A percentile compares a stretch with the other conserved stretches of the same genome.
Conservation (phyloP, 2,113 vertebrate species). For the Equus quagga region DNA sequence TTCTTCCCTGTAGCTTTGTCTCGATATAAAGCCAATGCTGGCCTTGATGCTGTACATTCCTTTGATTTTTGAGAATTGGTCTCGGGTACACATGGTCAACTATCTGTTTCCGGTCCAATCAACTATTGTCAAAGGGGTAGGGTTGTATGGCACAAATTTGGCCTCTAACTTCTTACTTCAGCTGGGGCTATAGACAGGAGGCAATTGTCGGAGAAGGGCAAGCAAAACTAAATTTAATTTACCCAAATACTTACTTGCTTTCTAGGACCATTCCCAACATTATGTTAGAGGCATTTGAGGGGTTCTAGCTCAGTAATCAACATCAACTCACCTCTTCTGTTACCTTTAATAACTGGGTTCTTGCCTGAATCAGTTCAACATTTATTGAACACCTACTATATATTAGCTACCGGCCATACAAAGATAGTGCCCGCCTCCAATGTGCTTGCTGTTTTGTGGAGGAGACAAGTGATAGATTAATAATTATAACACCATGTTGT, state of each 20-base stretch:
- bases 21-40: neutral
- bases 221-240: neutral
- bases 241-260: neutral
- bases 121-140: neutral
- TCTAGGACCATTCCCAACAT: neutral
- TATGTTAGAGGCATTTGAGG: neutral
- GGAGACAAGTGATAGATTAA: neutral
- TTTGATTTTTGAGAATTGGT: neutral
- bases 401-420: neutral
- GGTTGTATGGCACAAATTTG: neutral
- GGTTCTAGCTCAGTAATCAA: neutral
- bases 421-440: neutral
- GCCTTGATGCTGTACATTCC: neutral
- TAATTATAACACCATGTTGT: neutral
- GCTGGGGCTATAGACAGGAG: neutral
- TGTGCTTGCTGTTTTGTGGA: neutral
- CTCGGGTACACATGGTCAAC: neutral
- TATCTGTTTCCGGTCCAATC: neutral
- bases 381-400: neutral
- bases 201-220: neutral
- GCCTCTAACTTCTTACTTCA: neutral
- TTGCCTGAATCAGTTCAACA: neutral
- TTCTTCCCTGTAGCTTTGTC: neutral
- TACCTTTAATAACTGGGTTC: neutral
- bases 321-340: neutral